phyloP scores from a whole-genome alignment of 2,113 vertebrate species.

The Ctenodactylus gundi region DNA sequence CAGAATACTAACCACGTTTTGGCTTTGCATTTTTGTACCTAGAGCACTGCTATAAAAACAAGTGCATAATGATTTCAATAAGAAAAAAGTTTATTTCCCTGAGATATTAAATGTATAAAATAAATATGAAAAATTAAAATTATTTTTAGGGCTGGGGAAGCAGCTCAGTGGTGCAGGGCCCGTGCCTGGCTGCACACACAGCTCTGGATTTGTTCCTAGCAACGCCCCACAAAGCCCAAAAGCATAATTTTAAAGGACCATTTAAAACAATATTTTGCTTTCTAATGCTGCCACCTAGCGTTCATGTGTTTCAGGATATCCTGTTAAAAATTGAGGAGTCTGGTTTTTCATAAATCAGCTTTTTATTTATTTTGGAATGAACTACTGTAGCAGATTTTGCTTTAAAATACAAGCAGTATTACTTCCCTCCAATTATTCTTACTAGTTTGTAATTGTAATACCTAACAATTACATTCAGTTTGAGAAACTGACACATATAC shows the following conservation, averaged over 20 bases:
- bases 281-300: constrained; percentile 87
- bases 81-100: not conserved
- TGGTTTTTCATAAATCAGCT: not conserved
- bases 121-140: constrained; percentile 20
- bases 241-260: not conserved
- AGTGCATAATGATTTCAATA: not conserved
- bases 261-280: constrained; percentile 26
- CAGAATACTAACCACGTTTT: not conserved
- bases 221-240: not conserved
- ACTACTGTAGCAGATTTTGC: not conserved
- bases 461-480: too few species aligned
- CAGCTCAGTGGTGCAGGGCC: not conserved
- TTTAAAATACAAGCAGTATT: constrained; percentile 10
- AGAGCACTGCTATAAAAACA: not conserved
- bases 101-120: not conserved
- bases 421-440: not conserved
- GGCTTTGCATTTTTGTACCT: not conserved
- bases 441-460: too few species aligned
- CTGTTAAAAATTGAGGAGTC: constrained; percentile 14
- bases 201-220: not conserved
- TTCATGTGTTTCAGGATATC: constrained; percentile 29
- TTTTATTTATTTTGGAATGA: constrained; percentile 32
- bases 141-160: not conserved
- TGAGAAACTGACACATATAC: too few species aligned
- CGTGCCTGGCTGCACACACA: not conserved